Conservation (phyloP, 2,113 vertebrate species). For the Ceyx melanurus region DNA sequence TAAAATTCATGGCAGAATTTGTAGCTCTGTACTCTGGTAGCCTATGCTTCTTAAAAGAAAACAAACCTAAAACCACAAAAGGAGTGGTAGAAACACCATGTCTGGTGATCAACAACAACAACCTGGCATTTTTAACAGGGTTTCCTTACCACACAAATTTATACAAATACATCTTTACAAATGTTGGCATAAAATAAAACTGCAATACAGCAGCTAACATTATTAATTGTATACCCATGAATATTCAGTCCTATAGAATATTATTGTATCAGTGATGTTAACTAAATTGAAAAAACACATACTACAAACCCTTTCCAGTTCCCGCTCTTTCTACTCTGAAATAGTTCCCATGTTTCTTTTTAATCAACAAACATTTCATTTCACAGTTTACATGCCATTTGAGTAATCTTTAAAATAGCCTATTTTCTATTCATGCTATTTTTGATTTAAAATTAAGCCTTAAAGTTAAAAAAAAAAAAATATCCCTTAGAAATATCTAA, state of each 20-base stretch:
- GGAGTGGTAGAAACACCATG: rapidly evolving
- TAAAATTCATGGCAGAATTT: background rate
- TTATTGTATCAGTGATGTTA: background rate
- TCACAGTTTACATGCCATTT: background rate
- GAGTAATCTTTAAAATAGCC: background rate
- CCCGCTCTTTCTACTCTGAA: background rate
- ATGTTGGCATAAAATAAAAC: background rate
- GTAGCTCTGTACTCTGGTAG: background rate
- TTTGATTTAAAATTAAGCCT: background rate
- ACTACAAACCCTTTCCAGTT: background rate
- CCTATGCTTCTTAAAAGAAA: background rate
- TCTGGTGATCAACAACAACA: background rate
- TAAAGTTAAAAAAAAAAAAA: background rate
- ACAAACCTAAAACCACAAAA: background rate
- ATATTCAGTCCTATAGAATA: background rate
- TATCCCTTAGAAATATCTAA: background rate
- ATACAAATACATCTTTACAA: background rate
- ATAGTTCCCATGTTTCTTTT: background rate
- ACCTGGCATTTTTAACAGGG: background rate
- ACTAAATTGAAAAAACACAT: background rate
- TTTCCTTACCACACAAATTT: background rate
- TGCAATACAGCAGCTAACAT: background rate
- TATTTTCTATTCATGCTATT: background rate
- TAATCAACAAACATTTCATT: background rate
- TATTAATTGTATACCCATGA: background rate